Conservation (phyloP, 1,140 invertebrate species). For the Lasioglossum baleicum region DNA sequence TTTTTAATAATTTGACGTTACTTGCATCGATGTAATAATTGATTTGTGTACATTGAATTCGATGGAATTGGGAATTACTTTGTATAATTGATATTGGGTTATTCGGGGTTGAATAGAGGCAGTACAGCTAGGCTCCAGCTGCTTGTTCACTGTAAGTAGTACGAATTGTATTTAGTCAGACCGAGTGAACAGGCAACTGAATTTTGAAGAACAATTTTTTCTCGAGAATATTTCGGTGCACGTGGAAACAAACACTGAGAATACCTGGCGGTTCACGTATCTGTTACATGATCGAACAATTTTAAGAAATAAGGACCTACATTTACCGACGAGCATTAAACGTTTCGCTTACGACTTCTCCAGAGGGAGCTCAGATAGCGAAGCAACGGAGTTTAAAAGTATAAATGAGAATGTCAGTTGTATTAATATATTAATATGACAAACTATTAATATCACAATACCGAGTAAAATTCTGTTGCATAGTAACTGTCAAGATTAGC, state of each 20-base stretch:
- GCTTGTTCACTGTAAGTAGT: conserved; percentile 27
- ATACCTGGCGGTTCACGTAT: background rate
- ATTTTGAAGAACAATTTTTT: background rate
- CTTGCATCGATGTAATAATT: no score
- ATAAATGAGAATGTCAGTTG: background rate
- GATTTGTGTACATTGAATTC: no score
- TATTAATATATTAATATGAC: no score
- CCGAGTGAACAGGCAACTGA: background rate
- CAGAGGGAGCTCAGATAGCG: conserved; percentile 39
- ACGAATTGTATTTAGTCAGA: conserved; percentile 15
- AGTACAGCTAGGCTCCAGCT: background rate
- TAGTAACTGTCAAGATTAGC: no score
- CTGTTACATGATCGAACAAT: background rate
- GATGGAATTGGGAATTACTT: no score
- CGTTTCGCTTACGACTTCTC: background rate
- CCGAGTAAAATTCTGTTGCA: no score
- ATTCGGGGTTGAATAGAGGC: background rate
- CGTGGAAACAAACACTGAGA: background rate
- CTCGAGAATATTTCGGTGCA: no score
- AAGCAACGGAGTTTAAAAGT: background rate
- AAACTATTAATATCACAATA: no score
- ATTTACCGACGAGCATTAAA: conserved; percentile 36
- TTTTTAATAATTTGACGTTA: no score
- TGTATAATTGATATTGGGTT: no score
- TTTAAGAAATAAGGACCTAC: background rate